Evolutionary conservation across 2,113 vertebrate genomes (phyloP).

Genomic region (Lichenostomus cassidix): DNA sequence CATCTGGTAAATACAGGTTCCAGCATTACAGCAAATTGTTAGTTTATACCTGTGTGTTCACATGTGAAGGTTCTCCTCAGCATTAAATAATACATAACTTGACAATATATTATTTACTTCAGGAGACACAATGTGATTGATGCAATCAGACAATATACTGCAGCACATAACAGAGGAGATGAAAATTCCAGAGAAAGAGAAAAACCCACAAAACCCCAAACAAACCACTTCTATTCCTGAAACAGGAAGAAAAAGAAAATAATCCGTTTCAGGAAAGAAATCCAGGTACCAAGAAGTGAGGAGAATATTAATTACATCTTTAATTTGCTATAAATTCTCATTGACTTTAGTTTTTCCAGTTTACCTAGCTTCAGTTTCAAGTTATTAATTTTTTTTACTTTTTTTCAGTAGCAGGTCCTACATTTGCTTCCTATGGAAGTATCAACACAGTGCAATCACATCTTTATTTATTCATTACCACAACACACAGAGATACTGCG

Average conservation of each 20-base stretch:
- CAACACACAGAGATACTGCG: background rate
- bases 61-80: background rate
- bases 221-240: background rate
- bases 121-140: background rate
- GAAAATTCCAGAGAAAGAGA: background rate
- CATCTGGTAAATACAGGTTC: background rate
- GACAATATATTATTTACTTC: constrained; percentile 35
- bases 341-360: background rate
- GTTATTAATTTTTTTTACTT: background rate
- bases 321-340: background rate
- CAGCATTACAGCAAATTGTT: background rate
- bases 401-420: background rate
- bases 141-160: background rate
- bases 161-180: background rate
- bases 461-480: background rate
- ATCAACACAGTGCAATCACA: background rate
- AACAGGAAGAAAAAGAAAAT: background rate
- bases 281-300: background rate
- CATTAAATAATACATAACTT: constrained; percentile 38
- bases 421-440: background rate
- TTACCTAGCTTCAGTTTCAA: background rate
- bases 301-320: background rate
- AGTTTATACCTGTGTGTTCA: background rate
- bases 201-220: background rate
- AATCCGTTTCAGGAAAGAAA: background rate